These are phyloP conservation scores for Porites rus DNA, from an alignment of 92 coral and sea anemone species.

Conservation along the genomic window DNA sequence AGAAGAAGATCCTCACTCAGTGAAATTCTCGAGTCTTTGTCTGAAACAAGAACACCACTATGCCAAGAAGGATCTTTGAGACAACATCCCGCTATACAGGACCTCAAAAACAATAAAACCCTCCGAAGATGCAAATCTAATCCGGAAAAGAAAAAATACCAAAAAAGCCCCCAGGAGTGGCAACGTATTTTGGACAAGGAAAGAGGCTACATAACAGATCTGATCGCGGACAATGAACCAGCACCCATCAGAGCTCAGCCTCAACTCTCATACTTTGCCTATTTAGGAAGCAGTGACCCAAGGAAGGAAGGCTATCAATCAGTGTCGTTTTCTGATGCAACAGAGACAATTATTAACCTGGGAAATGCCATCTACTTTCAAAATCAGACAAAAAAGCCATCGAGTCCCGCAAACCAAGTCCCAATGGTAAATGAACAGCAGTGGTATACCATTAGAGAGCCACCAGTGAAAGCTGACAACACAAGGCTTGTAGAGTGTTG, in stretches of 20 bases:
- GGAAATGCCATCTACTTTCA: conserved; percentile 6
- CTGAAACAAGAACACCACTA: neutral
- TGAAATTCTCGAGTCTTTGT: neutral
- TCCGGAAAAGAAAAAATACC: neutral
- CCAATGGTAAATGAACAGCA: neutral
- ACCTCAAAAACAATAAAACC: neutral
- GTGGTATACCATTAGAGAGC: neutral
- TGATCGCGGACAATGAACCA: neutral
- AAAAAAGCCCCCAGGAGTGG: conserved; percentile 1
- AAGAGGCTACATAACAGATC: conserved; percentile 32
- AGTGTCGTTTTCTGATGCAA: neutral
- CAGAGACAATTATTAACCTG: conserved; percentile 14
- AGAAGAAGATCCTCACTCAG: neutral
- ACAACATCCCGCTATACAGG: neutral
- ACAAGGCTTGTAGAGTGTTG: conserved; percentile 70
- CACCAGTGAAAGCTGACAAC: conserved; percentile 39
- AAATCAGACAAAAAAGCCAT: neutral
- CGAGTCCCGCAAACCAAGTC: neutral
- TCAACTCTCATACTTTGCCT: conserved; percentile 31
- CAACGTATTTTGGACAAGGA: conserved; percentile 5
- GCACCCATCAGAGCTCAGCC: conserved; percentile 2
- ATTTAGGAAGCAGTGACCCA: neutral
- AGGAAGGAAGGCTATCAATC: conserved; percentile 7
- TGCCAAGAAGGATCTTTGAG: too few species aligned
- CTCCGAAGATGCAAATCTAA: conserved; percentile 29